Percentiles rank a stretch among this genome's conserved stretches.
These are phyloP conservation scores for Proales similis DNA, from an alignment of 1,140 invertebrate species.

Conservation along the genomic window DNA sequence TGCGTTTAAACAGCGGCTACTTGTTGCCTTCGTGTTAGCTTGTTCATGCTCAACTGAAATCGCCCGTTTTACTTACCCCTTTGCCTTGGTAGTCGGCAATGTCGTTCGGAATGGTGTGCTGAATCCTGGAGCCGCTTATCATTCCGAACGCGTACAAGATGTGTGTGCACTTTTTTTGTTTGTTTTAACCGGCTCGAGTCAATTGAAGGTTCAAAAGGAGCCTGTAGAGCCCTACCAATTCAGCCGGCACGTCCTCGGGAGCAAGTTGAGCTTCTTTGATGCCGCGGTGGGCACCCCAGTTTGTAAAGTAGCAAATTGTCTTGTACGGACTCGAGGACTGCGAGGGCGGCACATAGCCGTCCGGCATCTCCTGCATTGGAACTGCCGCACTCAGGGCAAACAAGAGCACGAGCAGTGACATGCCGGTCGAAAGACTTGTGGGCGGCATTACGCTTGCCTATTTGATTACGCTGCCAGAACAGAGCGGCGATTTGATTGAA, in stretches of 20 bases:
- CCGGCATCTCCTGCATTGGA: conserved; percentile 33
- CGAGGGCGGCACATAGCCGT: too few species aligned
- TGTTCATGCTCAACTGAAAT: background rate
- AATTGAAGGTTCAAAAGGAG: background rate
- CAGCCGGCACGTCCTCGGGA: conserved; percentile 36
- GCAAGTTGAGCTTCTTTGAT: conserved; percentile 18
- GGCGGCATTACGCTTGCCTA: too few species aligned
- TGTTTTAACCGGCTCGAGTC: too few species aligned
- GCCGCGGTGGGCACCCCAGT: conserved; percentile 32
- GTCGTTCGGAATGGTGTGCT: conserved; percentile 21
- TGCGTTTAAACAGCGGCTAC: conserved; percentile 30
- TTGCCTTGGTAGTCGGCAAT: conserved; percentile 22
- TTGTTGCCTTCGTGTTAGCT: background rate
- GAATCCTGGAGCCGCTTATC: conserved; percentile 4
- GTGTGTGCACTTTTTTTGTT: conserved; percentile 34
- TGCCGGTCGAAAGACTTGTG: too few species aligned
- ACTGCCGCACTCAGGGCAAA: background rate
- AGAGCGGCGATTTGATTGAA: too few species aligned
- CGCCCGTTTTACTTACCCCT: conserved; percentile 12
- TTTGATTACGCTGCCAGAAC: too few species aligned
- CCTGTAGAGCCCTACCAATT: conserved; percentile 5
- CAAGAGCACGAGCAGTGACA: background rate
- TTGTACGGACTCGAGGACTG: conserved; percentile 23
- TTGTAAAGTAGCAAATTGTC: conserved; percentile 37
- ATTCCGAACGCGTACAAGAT: conserved; percentile 37